These are phyloP conservation scores for Lampropteryx suffumata DNA, from an alignment of 2,888 invertebrate species.

Conservation along the genomic window DNA sequence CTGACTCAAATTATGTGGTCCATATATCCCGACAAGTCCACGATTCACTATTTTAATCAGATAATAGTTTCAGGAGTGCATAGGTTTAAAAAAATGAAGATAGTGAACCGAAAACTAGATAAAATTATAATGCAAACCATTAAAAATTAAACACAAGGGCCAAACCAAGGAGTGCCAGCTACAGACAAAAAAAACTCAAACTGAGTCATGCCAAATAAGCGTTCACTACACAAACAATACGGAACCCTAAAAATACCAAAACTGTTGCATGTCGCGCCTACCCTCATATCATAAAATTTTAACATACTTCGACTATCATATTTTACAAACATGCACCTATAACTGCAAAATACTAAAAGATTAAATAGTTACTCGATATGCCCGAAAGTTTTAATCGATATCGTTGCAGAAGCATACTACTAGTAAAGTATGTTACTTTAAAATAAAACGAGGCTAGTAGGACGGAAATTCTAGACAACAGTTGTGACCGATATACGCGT, in stretches of 20 bases:
- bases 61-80: constrained; percentile 16
- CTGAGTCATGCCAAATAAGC: constrained; percentile 72
- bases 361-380: constrained; percentile 29
- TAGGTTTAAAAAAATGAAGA: constrained; percentile 20
- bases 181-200: constrained; percentile 66
- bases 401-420: constrained; percentile 9
- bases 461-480: constrained; percentile 22
- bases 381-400: constrained; percentile 25
- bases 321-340: constrained; percentile 24
- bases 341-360: constrained; percentile 16
- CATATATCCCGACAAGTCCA: constrained; percentile 40
- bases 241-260: constrained; percentile 43
- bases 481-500: constrained; percentile 4
- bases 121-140: constrained; percentile 45
- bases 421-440: constrained; percentile 13
- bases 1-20: constrained; percentile 45
- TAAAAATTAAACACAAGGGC: constrained; percentile 68
- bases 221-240: constrained; percentile 57
- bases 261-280: constrained; percentile 52
- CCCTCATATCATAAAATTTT: constrained; percentile 29
- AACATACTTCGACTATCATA: constrained; percentile 13
- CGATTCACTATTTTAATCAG: constrained; percentile 41
- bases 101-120: constrained; percentile 47
- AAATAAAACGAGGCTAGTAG: constrained; percentile 13
- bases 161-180: constrained; percentile 82